Percentiles rank a stretch among this genome's conserved stretches.
Evolutionary conservation across 2,113 vertebrate species (phyloP).

Genomic region (Ictidomys tridecemlineatus): DNA sequence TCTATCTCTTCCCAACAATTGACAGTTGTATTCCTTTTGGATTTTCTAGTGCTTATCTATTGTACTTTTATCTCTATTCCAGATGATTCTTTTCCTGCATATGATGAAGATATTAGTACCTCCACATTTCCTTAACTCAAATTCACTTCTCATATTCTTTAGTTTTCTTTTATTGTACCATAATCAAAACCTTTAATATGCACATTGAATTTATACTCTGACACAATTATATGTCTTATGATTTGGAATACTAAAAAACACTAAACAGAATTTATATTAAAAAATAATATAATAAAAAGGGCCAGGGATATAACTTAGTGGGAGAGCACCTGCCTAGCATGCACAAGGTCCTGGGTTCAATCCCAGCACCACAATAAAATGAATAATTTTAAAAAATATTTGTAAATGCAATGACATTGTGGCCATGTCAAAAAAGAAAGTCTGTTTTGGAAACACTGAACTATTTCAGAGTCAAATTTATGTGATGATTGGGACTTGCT

Average conservation of each 20-base stretch:
- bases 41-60: background rate
- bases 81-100: background rate
- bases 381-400: background rate
- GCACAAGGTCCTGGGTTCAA: background rate
- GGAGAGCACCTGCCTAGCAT: background rate
- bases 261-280: background rate
- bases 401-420: background rate
- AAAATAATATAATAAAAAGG: background rate
- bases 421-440: background rate
- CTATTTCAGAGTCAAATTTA: background rate
- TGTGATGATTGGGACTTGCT: background rate
- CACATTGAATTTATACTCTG: background rate
- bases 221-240: background rate
- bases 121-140: background rate
- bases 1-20: background rate
- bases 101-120: background rate
- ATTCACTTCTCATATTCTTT: background rate
- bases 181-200: background rate
- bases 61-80: background rate
- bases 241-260: conserved; percentile 3
- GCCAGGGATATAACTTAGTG: background rate
- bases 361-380: background rate
- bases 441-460: background rate
- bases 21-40: background rate
- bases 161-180: background rate